These are phyloP conservation scores for Muntiacus muntjak DNA, from an alignment of 2,113 vertebrate species.

Conservation along the genomic window DNA sequence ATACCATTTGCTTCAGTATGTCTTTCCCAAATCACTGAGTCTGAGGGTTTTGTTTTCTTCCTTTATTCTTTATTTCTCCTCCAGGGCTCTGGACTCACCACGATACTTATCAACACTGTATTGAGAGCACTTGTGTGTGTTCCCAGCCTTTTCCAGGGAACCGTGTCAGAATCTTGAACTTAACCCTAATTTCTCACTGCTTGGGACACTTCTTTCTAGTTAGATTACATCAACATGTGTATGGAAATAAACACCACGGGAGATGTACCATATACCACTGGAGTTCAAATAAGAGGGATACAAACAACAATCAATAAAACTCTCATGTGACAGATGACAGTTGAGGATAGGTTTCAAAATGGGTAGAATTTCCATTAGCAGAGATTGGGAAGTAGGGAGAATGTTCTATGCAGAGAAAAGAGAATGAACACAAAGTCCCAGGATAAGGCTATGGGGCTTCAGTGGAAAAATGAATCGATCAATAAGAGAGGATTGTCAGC, in stretches of 20 bases:
- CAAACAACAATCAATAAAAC: not conserved
- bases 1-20: not conserved
- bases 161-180: not conserved
- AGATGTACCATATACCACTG: not conserved
- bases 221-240: not conserved
- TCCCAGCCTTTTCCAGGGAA: not conserved
- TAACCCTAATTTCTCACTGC: not conserved
- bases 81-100: not conserved
- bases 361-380: not conserved
- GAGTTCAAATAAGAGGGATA: not conserved
- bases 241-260: not conserved
- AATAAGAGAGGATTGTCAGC: not conserved
- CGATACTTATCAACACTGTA: not conserved
- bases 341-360: not conserved
- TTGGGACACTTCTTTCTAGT: not conserved
- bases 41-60: not conserved
- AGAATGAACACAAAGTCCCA: not conserved
- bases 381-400: not conserved
- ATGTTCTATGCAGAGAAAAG: not conserved
- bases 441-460: not conserved
- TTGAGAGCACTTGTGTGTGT: not conserved
- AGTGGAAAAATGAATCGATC: not conserved
- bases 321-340: not conserved
- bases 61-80: not conserved
- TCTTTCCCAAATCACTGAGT: not conserved